phyloP scores from a whole-genome alignment of 2,797 vertebrate genomes.

The Pseudopleuronectes americanus region DNA sequence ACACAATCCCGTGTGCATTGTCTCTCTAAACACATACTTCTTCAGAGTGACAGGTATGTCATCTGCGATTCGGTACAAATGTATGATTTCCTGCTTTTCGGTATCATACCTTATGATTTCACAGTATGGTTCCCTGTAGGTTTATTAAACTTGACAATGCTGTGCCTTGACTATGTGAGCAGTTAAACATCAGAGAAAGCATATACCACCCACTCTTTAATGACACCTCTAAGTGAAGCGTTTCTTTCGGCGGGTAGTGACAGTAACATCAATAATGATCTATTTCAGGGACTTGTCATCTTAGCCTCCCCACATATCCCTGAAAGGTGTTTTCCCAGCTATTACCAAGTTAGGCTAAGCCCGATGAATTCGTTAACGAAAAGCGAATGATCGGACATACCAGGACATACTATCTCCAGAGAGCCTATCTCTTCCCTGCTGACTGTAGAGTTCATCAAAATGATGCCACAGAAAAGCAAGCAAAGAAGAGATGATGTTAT shows the following conservation, averaged over 20 bases:
- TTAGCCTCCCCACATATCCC: conserved; percentile 54
- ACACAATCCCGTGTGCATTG: too few relatives aligned
- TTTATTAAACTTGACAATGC: not conserved
- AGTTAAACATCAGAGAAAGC: not conserved
- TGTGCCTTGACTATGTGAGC: not conserved
- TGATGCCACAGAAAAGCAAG: conserved; percentile 53
- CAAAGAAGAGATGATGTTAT: conserved; percentile 56
- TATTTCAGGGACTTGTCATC: conserved; percentile 49
- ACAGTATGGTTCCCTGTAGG: too few relatives aligned
- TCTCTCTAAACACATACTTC: too few relatives aligned
- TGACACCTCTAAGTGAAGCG: conserved; percentile 55
- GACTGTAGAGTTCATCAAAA: conserved; percentile 58
- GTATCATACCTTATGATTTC: not conserved
- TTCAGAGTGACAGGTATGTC: too few relatives aligned
- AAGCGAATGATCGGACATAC: conserved; percentile 53
- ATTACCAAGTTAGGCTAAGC: conserved; percentile 48
- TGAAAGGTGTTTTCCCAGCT: conserved; percentile 39
- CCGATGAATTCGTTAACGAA: conserved; percentile 59
- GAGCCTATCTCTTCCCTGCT: conserved; percentile 32
- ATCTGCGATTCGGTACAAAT: too few relatives aligned
- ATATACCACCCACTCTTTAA: conserved; percentile 45
- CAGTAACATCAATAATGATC: conserved; percentile 75
- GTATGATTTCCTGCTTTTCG: not conserved
- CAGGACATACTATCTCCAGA: conserved; percentile 56
- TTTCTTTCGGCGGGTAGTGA: conserved; percentile 49